A percentile compares a stretch with the other conserved stretches of the same genome.
Evolutionary conservation across 2,797 vertebrate species (phyloP).

Genomic region (Liparis tanakae): DNA sequence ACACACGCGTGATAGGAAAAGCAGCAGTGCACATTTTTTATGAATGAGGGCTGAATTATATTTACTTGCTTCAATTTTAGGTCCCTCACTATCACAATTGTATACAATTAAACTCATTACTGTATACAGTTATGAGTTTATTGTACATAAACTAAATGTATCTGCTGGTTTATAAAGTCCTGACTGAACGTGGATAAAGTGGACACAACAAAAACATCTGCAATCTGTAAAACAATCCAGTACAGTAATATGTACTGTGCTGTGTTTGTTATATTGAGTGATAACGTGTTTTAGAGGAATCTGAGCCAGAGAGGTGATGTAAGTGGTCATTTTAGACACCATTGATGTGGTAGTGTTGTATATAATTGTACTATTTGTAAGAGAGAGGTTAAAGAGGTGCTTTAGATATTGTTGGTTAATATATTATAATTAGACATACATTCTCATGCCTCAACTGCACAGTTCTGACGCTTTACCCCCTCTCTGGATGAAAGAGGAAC

Average conservation of each 20-base stretch:
- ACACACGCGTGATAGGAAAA: background rate
- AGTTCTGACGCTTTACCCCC: background rate
- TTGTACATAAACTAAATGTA: constrained; percentile 4
- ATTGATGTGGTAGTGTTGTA: too few relatives aligned
- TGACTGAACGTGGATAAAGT: background rate
- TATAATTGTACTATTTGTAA: too few relatives aligned
- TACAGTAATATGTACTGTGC: background rate
- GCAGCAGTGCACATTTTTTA: too few relatives aligned
- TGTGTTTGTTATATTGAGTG: background rate
- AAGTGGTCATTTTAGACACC: too few relatives aligned
- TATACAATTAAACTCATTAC: too few relatives aligned
- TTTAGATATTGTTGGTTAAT: background rate
- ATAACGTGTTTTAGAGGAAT: background rate
- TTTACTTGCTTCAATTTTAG: too few relatives aligned
- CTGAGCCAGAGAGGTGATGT: background rate
- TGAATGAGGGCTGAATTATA: too few relatives aligned
- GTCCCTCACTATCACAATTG: too few relatives aligned
- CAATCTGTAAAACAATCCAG: background rate
- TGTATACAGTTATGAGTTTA: background rate
- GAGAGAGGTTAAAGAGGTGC: background rate
- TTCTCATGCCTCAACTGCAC: background rate
- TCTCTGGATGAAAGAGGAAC: constrained; percentile 1
- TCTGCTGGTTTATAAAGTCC: background rate
- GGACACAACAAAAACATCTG: background rate
- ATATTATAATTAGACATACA: background rate